Percentiles rank a stretch among this genome's conserved stretches.
Evolutionary conservation across 2,888 invertebrate genomes (phyloP).

Genomic region (Calameuta idolon): DNA sequence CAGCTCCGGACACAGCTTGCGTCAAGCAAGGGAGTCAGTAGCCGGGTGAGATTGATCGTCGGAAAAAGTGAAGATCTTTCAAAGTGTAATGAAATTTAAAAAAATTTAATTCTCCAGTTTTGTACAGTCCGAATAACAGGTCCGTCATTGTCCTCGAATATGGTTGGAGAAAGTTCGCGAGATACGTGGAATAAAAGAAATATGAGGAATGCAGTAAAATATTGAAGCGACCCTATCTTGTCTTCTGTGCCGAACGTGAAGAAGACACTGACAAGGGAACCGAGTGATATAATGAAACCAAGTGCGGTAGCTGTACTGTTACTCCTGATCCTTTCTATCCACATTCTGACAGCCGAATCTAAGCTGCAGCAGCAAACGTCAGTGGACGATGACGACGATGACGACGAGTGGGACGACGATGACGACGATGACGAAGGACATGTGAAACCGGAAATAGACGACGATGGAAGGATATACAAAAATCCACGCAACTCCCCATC

Average conservation of each 20-base stretch:
- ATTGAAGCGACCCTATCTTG: not conserved
- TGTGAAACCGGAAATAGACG: conserved; percentile 74
- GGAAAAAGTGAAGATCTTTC: not conserved
- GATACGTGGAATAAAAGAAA: not conserved
- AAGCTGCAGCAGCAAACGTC: conserved; percentile 58
- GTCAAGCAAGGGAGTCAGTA: conserved; percentile 34
- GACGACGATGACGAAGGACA: conserved; percentile 62
- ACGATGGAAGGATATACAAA: conserved; percentile 86
- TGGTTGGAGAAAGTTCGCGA: not conserved
- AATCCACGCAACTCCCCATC: conserved; percentile 91
- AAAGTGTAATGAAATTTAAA: not conserved
- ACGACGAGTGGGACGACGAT: conserved; percentile 69
- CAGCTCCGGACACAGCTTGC: not conserved
- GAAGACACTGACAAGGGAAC: not conserved
- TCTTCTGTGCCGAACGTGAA: not conserved
- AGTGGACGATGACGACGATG: conserved; percentile 69
- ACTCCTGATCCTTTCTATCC: conserved; percentile 46
- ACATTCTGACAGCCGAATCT: conserved; percentile 54
- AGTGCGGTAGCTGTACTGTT: conserved; percentile 46
- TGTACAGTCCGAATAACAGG: not conserved
- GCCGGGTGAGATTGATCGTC: conserved; percentile 34
- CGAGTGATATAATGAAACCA: conserved; percentile 49
- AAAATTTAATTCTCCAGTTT: conserved; percentile 8
- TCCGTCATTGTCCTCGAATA: not conserved
- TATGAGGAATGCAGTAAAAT: not conserved